Percentiles rank a stretch among this genome's conserved stretches.
These are phyloP conservation scores for Morus bassanus DNA, from an alignment of 2,797 vertebrate species.

Conservation along the genomic window DNA sequence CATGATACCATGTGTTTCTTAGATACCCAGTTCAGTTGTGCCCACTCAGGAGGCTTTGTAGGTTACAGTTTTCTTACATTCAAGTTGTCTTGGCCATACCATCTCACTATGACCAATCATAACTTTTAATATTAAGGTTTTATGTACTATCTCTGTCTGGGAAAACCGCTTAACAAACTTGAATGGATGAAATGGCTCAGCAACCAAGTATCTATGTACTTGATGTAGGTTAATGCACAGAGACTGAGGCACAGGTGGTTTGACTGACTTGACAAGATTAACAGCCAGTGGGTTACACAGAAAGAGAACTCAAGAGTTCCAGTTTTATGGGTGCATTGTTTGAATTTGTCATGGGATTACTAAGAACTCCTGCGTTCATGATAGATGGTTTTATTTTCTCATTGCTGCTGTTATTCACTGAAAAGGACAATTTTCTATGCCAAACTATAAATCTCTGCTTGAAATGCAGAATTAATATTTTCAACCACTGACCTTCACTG, in stretches of 20 bases:
- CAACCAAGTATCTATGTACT: background rate
- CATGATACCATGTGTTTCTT: background rate
- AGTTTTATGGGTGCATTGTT: background rate
- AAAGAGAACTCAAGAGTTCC: background rate
- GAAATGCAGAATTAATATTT: slow-evolving; percentile 8
- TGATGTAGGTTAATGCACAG: background rate
- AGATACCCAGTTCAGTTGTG: background rate
- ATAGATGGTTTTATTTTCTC: slow-evolving; percentile 24
- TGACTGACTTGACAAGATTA: background rate
- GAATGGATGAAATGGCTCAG: background rate
- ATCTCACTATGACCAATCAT: background rate
- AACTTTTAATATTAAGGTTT: background rate
- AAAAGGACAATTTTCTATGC: background rate
- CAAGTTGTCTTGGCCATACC: background rate
- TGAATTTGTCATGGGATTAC: background rate
- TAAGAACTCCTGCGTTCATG: background rate
- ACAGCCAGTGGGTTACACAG: background rate
- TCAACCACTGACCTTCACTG: background rate
- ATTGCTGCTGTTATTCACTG: background rate
- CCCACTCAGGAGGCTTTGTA: background rate
- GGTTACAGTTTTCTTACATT: fast-evolving
- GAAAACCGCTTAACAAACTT: background rate
- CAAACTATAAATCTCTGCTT: background rate
- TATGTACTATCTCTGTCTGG: background rate
- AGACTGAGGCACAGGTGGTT: background rate